These are phyloP conservation scores for Monopis laevigella DNA, from an alignment of 2,888 invertebrate species.

Conservation along the genomic window DNA sequence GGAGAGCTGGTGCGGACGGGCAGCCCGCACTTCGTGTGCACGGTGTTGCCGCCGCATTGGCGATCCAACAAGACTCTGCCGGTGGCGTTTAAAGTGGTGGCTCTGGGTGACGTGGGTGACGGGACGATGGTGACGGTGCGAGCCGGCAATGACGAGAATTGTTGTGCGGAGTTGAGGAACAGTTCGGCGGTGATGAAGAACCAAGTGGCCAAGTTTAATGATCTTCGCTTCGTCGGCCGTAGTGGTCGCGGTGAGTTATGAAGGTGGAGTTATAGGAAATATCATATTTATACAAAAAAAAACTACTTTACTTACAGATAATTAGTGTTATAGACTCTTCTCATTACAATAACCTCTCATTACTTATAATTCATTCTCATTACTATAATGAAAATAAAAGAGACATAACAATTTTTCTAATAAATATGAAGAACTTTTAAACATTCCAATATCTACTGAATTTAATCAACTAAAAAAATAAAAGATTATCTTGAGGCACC, in stretches of 20 bases:
- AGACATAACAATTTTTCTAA: no score
- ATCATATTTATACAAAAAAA: neutral
- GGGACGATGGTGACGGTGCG: constrained; percentile 95
- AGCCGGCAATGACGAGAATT: constrained; percentile 99
- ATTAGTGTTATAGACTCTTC: neutral
- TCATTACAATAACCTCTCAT: neutral
- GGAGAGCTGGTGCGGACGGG: constrained; percentile 92
- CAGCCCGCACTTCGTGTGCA: constrained; percentile 95
- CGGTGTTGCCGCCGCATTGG: constrained; percentile 96
- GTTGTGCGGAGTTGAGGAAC: constrained; percentile 94
- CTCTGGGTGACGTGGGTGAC: constrained; percentile 93
- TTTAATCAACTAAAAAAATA: no score
- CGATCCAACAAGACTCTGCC: constrained; percentile 98
- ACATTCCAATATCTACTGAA: no score
- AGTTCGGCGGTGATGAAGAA: constrained; percentile 97
- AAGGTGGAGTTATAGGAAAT: constrained; percentile 50
- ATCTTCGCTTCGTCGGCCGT: constrained; percentile 97
- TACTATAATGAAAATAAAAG: neutral
- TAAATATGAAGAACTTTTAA: no score
- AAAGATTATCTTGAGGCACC: no score
- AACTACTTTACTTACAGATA: neutral
- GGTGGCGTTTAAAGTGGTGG: constrained; percentile 95
- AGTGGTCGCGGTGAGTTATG: constrained; percentile 94
- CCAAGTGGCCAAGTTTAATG: constrained; percentile 98
- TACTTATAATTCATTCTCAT: neutral